A percentile compares a stretch with the other conserved stretches of the same genome.
phyloP scores from a whole-genome alignment of 2,888 invertebrate species.

The Clitarchus hookeri region DNA sequence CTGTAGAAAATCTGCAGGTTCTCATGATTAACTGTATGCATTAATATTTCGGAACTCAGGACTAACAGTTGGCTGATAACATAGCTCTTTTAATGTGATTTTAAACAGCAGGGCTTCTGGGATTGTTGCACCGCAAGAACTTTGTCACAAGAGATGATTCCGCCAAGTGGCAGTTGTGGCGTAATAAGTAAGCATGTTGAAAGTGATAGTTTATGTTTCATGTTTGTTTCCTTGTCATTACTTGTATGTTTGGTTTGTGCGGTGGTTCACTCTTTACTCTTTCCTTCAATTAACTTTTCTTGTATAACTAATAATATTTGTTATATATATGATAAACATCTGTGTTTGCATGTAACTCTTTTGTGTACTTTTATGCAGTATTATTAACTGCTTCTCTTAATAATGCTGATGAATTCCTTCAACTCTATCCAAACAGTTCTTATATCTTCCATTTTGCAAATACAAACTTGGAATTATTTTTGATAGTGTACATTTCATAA shows the following conservation, averaged over 20 bases:
- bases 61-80: background rate
- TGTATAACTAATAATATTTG: background rate
- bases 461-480: no score
- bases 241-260: background rate
- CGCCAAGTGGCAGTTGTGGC: background rate
- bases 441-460: no score
- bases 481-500: no score
- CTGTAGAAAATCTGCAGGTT: background rate
- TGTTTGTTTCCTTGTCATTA: background rate
- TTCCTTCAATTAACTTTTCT: background rate
- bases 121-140: background rate
- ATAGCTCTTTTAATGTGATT: background rate
- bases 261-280: background rate
- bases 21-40: background rate
- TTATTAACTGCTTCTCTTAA: background rate
- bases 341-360: background rate
- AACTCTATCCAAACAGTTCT: no score
- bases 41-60: background rate
- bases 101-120: slow-evolving; percentile 10
- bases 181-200: slow-evolving; percentile 2
- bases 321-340: background rate
- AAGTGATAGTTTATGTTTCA: background rate
- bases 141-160: slow-evolving; percentile 14
- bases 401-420: no score
- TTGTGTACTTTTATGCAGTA: background rate